phyloP scores from a whole-genome alignment of 1,140 invertebrate genomes.

The Drosophila nigrodunni region DNA sequence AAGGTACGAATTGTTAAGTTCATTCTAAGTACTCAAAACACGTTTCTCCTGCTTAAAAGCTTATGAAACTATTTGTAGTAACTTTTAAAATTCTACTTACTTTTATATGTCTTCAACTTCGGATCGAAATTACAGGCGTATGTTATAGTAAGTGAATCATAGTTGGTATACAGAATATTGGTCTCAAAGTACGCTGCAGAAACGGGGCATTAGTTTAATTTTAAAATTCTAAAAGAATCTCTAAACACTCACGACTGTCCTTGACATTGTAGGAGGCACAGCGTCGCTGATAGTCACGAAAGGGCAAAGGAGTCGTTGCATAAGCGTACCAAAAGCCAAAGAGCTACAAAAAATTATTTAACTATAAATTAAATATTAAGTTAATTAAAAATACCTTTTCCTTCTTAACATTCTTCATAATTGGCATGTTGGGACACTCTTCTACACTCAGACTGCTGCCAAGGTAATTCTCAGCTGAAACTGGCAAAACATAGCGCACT shows the following conservation, averaged over 20 bases:
- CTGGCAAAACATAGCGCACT: background rate
- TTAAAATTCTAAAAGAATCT: background rate
- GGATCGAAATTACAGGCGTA: conserved; percentile 35
- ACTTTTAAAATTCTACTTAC: conserved; percentile 36
- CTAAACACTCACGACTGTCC: conserved; percentile 49
- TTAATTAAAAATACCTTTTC: conserved; percentile 3
- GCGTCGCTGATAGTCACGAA: conserved; percentile 27
- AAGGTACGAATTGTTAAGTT: too few relatives aligned
- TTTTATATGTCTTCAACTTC: background rate
- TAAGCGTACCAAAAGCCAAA: conserved; percentile 62
- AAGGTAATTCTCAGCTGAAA: background rate
- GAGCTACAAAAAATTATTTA: conserved; percentile 20
- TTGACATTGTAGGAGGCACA: conserved; percentile 55
- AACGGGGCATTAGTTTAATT: background rate
- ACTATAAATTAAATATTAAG: background rate
- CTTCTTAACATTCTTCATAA: conserved; percentile 25
- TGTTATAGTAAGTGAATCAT: conserved; percentile 21
- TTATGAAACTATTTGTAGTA: background rate
- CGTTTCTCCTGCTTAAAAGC: too few relatives aligned
- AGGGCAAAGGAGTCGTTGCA: conserved; percentile 48
- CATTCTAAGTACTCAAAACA: too few relatives aligned
- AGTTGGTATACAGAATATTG: conserved; percentile 51
- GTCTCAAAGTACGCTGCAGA: conserved; percentile 35
- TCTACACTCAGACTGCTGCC: background rate
- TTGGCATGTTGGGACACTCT: conserved; percentile 24